Base-by-base conservation (phyloP, 2,797 vertebrate genomes). In the Ceryle rudis region DNA sequence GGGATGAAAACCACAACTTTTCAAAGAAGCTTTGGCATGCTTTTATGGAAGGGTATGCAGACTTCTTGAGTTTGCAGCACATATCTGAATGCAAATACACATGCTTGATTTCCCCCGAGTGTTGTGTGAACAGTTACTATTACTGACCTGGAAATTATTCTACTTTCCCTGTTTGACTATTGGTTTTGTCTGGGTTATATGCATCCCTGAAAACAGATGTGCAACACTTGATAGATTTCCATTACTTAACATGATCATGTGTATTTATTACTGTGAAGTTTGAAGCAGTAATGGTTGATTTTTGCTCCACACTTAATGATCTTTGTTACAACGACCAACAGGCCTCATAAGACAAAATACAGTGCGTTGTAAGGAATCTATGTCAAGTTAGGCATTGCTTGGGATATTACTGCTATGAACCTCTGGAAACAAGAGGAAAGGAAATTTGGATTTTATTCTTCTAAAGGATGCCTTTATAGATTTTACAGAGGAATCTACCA, bases 71-170 rank as follows among this genome's bases (percentile, higher is more conserved):
- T 81, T 93, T 89, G 81, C 75, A 79, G 70, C 35, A 60, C 73
- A 20, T 67, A 77, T 91, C 90, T 88, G 82, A 95, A 94, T 67
- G 94, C 95, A 96, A 93, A 94, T 94, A 78, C 2, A 4, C 54
- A 80, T 95, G 93, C 92, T 83, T 97, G 91, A 97, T 96, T 96
- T 96, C 96, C 96, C 96, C 44, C 2, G 94, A 90, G 96, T 70
- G 82, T 61, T 96, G 83, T 92, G 91, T 82, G 93, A 95, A 90
- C 89, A 93, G 93, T 90, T 95, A 94, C 83, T 97, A 96, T 89
- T 95, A 95, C 90, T 93, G 96, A 97, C 95, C 96, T 97, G 90
- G 96, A 97, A 97, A 97, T 97, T 78, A 96, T 94, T 95, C 89
- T 81, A 14, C 94, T 93, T 94, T 95, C 96, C 66, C 83, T 91